Evolutionary conservation across 2,797 vertebrate genomes (phyloP), one percentile per base, ranked within the genome.

Genomic region (Pseudotriccus pelzelni): DNA sequence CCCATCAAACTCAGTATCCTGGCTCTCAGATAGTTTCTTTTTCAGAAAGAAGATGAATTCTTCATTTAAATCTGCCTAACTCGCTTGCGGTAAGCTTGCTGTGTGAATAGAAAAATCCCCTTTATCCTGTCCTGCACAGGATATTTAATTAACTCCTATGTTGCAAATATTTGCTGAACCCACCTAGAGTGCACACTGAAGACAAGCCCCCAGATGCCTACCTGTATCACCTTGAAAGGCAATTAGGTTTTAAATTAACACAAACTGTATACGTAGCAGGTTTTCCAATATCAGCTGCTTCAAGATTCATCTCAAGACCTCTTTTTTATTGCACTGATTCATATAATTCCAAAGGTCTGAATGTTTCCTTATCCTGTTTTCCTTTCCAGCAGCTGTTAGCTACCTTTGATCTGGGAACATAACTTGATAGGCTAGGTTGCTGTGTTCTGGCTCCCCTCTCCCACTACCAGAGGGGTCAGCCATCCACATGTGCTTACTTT

Each of bases 381-480:
- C 78, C 55, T 74, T 89, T 89, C 79, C 87, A 96, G 55, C 90
- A 97, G 89, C 91, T 96, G 91, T 89, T 95, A 87, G 62, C 82
- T 96, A 91, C 84, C 94, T 96, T 96, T 96, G 93, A 94, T 96
- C 93, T 96, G 58, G 62, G n/a, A 92, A 81, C 41, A 89, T 56
- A 73, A 90, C 78, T 89, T 91, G 79, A 81, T 78, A 93, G 58
- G 88, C 69, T 89, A 78, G 69, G 84, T 86, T 95, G 73, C 96
- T 92, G 34, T 59, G 82, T 89, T 94, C 84, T 95, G 82, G 50
- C 84, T 94, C 72, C 73, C 75, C 53, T 94, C 55, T 78, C 43
- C 34, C 55, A 49, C 43, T 91, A 94, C 32, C 28, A 73, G 41
- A 88, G 59, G 55, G 82, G 53, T 93, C 90, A 96, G 59, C 28